Conservation (phyloP, 2,113 vertebrate genomes). For the Pan troglodytes region NHGRI_mPanTro3-v2.1_pri NC_072404.2:155557501-155558000, state of each 20-base stretch:
- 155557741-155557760: not conserved
- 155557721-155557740: not conserved
- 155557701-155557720: not conserved
- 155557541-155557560: slow-evolving; percentile 13
- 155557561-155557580: not conserved
- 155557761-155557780: not conserved
- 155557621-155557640: not conserved
- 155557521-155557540: not conserved
- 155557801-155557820: not conserved
- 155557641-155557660: not conserved
- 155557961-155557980: not conserved
- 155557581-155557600: not conserved
- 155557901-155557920: not conserved
- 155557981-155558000: not conserved
- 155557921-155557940: not conserved
- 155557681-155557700: not conserved
- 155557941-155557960: not conserved
- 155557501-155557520: not conserved
- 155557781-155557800: not conserved
- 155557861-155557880: not conserved
- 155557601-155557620: not conserved
- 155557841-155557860: not conserved
- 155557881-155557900: not conserved
- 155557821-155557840: not conserved
- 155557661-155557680: not conserved